These are phyloP conservation scores for Pyrgilauda ruficollis DNA, from an alignment of 2,113 vertebrate species.

Conservation along the genomic window DNA sequence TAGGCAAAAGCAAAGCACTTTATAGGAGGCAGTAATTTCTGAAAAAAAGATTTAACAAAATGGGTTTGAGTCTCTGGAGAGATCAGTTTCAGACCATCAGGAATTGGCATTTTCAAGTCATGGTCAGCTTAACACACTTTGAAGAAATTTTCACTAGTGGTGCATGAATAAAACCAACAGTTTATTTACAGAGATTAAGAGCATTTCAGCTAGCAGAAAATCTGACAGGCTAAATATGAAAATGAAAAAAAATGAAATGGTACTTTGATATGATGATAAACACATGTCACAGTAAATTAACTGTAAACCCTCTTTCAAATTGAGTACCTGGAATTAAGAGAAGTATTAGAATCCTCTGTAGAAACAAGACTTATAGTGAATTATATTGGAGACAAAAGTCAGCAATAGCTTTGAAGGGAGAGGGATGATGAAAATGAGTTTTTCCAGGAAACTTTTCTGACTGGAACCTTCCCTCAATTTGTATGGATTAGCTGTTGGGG, in stretches of 20 bases:
- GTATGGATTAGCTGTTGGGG: background rate
- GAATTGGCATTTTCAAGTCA: background rate
- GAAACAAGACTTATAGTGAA: background rate
- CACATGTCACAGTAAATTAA: background rate
- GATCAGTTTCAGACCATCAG: background rate
- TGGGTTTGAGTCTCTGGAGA: background rate
- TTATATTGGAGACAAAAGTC: background rate
- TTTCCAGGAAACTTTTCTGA: background rate
- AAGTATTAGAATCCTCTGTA: background rate
- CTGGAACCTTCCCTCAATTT: background rate
- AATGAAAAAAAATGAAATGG: background rate
- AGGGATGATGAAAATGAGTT: background rate
- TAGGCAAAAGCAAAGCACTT: background rate
- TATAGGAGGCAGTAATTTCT: background rate
- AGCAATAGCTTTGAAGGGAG: background rate
- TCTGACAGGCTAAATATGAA: background rate
- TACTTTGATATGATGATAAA: background rate
- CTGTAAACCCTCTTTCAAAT: background rate
- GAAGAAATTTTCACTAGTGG: background rate
- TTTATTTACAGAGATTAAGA: background rate
- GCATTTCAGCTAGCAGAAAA: background rate
- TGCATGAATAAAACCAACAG: background rate
- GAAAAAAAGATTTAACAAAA: background rate
- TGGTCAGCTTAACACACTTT: background rate
- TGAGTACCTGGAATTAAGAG: background rate